phyloP scores from a whole-genome alignment of 2,888 invertebrate species.

The Dynastes hyllus region DNA sequence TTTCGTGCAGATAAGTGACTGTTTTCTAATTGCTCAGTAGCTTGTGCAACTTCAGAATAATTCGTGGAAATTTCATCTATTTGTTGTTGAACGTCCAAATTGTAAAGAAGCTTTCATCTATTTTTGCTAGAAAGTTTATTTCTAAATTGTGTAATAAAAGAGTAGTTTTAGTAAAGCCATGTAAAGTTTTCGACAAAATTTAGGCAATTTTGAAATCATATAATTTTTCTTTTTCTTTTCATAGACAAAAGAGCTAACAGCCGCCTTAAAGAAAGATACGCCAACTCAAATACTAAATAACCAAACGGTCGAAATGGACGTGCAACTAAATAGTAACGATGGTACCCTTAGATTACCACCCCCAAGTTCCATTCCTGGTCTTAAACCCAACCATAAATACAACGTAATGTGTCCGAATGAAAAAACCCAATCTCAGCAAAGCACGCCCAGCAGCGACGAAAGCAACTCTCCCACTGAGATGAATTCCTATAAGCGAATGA shows the following conservation, averaged over 20 bases:
- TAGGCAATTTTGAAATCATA: too few species aligned
- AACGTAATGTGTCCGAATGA: conserved; percentile 70
- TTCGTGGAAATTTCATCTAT: too few species aligned
- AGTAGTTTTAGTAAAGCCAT: too few species aligned
- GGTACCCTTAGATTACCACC: conserved; percentile 73
- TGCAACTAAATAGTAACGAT: conserved; percentile 72
- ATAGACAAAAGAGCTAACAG: conserved; percentile 69
- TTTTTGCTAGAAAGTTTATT: too few species aligned
- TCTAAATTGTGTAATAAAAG: too few species aligned
- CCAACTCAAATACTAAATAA: conserved; percentile 59
- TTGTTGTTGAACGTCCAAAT: too few species aligned
- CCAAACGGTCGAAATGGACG: conserved; percentile 72
- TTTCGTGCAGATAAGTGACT: too few species aligned
- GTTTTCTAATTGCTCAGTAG: too few species aligned
- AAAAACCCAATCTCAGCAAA: conserved; percentile 72
- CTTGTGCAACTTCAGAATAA: too few species aligned
- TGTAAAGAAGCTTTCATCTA: too few species aligned
- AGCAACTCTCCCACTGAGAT: conserved; percentile 91
- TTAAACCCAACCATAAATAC: conserved; percentile 77
- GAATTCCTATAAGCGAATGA: conserved; percentile 87
- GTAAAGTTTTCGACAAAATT: too few species aligned
- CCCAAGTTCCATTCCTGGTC: conserved; percentile 80
- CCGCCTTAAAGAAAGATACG: conserved; percentile 65
- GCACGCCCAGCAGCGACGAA: conserved; percentile 85
- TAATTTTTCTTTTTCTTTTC: conserved; percentile 54